Base-by-base conservation (phyloP, 1,140 invertebrate genomes). In the Alviniconcha marisindica region DNA sequence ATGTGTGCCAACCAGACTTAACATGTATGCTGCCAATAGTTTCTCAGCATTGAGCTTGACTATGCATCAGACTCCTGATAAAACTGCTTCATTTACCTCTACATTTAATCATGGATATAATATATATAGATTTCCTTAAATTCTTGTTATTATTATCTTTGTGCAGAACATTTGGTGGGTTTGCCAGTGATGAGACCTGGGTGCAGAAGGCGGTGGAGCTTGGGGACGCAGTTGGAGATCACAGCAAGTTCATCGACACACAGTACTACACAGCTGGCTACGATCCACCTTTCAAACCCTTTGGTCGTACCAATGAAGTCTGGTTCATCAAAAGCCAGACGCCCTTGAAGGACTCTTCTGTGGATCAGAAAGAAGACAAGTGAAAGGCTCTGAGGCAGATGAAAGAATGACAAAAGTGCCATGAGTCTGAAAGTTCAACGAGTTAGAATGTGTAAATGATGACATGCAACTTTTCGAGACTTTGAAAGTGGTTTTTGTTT, bases 211-310 rank as follows among this genome's bases (percentile, higher is more conserved):
- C 87, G 0, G 48, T 85, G 76, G 82, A 81, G 42, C 73, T 91
- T 18, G 83, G 81, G 21, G 79, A 88, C 48, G 77, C 83, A 24
- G 36, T 90, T 28, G 83, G 84, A 21, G 80, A 85, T 3, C 77
- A 82, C 21, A 60, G 78, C 2, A 80, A 84, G 51, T 78, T 89
- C n/a, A 73, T 85, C 14, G 63, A 83, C 51, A 77, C 83, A 2
- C 87, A 83, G 63, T 91, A 88, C 85, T 91, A 84, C 74, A 89
- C 88, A 33, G 90, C 89, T 1, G 89, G 89, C 18, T 91, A 91
- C 82, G 89, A 91, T 51, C 87, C 87, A 82, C 90, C 90, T 15
- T 91, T 90, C 73, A 89, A 91, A 76, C 60, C 90, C 33, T 84
- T 91, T 44, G 87, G 86, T n/a, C 84, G 90, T 73, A 87, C 81